Evolutionary conservation across 2,888 invertebrate genomes (phyloP).

Genomic region (Ophion obscuratus): DNA sequence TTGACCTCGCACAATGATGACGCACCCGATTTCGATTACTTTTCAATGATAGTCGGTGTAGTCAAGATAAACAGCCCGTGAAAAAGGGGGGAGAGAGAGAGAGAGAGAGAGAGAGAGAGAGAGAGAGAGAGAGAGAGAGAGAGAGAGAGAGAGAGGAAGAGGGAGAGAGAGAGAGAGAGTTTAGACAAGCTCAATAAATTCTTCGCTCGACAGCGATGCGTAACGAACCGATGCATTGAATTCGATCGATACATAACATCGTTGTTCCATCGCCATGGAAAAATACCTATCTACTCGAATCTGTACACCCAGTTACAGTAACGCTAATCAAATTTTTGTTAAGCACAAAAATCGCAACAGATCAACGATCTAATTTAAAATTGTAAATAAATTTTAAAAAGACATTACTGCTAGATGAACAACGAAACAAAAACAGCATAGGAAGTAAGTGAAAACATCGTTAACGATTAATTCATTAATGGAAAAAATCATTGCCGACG

Average conservation of each 20-base stretch:
- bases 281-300: not conserved
- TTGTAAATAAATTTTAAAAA: no score
- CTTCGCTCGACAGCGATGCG: not conserved
- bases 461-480: no score
- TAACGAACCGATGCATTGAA: conserved; percentile 8
- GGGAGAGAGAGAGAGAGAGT: not conserved
- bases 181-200: not conserved
- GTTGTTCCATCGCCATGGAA: not conserved
- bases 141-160: not conserved
- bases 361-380: no score
- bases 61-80: conserved; percentile 24
- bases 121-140: conserved; percentile 42
- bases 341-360: no score
- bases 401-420: no score
- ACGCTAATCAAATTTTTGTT: not conserved
- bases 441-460: no score
- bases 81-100: not conserved
- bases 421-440: no score
- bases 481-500: no score
- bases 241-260: conserved; percentile 21
- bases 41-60: conserved; percentile 34
- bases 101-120: not conserved
- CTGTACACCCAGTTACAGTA: not conserved
- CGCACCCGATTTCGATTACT: conserved; percentile 33
- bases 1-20: conserved; percentile 68